Conservation (phyloP, 2,797 vertebrate species). For the Potorous gilbertii region DNA sequence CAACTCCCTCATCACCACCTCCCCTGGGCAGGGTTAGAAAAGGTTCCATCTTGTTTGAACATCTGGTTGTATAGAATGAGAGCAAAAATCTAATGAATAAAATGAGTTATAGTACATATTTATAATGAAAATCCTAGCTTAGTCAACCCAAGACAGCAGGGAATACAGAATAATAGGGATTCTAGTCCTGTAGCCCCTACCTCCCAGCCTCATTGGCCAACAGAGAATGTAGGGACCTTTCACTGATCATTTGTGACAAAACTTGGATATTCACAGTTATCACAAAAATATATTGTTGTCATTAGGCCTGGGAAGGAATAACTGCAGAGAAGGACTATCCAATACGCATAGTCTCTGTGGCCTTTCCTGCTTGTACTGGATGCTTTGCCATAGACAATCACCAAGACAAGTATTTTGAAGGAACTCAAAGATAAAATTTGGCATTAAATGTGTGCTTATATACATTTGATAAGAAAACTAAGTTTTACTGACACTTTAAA, state of each 20-base stretch:
- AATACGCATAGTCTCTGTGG: neutral
- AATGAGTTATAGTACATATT: constrained; percentile 11
- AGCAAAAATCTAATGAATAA: neutral
- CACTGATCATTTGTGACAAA: neutral
- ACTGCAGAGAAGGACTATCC: neutral
- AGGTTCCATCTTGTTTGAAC: neutral
- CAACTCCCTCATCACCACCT: neutral
- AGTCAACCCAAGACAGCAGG: neutral
- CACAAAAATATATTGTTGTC: neutral
- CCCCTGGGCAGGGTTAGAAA: neutral
- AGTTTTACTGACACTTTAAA: neutral
- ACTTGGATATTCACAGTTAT: neutral
- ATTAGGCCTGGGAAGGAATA: neutral
- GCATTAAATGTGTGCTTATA: neutral
- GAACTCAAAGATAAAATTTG: neutral
- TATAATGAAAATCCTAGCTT: neutral
- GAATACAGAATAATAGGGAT: neutral
- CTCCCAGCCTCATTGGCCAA: neutral
- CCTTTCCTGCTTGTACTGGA: neutral
- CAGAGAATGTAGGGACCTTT: neutral
- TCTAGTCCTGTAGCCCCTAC: neutral
- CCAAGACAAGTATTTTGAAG: rapidly evolving
- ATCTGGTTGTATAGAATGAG: neutral
- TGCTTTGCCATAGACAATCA: neutral
- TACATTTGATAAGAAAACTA: neutral